A percentile compares a stretch with the other conserved stretches of the same genome.
Evolutionary conservation across 2,113 vertebrate genomes (phyloP).

Genomic region (Cyphomyrus discorhynchus): DNA sequence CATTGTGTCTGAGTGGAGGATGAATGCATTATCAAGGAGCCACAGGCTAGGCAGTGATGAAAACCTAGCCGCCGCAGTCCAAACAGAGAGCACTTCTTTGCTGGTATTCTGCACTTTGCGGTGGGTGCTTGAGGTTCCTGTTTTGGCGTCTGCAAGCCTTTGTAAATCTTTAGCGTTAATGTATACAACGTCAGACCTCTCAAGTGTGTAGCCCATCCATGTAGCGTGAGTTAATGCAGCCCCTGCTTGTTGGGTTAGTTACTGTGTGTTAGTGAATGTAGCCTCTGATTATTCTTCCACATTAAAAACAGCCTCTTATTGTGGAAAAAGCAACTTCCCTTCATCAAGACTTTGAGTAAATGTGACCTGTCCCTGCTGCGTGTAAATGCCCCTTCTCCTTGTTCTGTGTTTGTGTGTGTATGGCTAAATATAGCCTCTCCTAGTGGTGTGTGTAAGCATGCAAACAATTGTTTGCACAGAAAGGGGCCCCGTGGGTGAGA

Average conservation of each 20-base stretch:
- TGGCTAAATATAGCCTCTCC: background rate
- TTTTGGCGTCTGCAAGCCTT: background rate
- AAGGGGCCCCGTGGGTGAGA: background rate
- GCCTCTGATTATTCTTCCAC: background rate
- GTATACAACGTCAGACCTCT: background rate
- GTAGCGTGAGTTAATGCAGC: background rate
- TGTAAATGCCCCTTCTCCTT: background rate
- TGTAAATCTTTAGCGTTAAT: background rate
- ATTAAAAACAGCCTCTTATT: background rate
- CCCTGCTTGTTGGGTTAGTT: background rate
- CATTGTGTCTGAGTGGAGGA: background rate
- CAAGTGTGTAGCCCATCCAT: background rate
- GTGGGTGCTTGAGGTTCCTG: background rate
- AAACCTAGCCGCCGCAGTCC: background rate
- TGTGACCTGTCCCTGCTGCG: background rate
- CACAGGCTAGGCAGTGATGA: background rate
- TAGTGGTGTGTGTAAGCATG: background rate
- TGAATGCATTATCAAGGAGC: background rate
- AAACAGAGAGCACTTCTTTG: background rate
- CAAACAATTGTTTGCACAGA: background rate
- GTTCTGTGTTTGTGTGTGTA: background rate
- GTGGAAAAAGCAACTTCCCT: background rate
- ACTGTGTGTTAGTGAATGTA: background rate
- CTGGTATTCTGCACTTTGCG: background rate
- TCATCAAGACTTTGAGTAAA: background rate